A percentile compares a stretch with the other conserved stretches of the same genome.
phyloP scores from a whole-genome alignment of 1,140 invertebrate species.

The Euura lappo region DNA sequence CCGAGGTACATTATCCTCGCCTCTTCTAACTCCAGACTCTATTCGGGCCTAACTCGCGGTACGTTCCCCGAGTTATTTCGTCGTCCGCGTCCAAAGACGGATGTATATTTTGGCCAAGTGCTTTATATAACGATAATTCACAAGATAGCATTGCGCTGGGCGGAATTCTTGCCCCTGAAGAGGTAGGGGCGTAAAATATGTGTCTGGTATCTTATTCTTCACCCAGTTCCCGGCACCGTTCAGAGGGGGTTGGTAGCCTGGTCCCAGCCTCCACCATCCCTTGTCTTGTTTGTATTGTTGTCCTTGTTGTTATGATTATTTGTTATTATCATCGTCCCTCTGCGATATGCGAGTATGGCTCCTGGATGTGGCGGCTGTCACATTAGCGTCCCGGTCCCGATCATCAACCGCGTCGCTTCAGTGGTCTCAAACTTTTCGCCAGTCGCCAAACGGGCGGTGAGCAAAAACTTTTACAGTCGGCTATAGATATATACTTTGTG shows the following conservation, averaged over 20 bases:
- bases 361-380: slow-evolving; percentile 53
- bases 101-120: slow-evolving; percentile 44
- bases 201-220: slow-evolving; percentile 61
- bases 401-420: slow-evolving; percentile 47
- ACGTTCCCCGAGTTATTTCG: not conserved
- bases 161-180: slow-evolving; percentile 39
- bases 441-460: not conserved
- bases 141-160: slow-evolving; percentile 29
- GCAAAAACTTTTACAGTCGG: no score
- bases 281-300: slow-evolving; percentile 26
- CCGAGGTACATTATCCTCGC: no score
- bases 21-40: not conserved
- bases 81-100: slow-evolving; percentile 27
- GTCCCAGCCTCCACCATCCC: slow-evolving; percentile 23
- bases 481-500: no score
- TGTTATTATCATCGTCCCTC: slow-evolving; percentile 47
- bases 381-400: slow-evolving; percentile 45
- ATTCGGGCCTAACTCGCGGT: not conserved
- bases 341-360: slow-evolving; percentile 30
- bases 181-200: slow-evolving; percentile 50
- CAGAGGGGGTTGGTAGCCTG: slow-evolving; percentile 22
- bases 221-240: slow-evolving; percentile 40
- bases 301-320: not conserved
- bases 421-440: slow-evolving; percentile 26
- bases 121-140: slow-evolving; percentile 54